phyloP scores from a whole-genome alignment of 2,888 invertebrate genomes.

The Diarsia dahlii region DNA sequence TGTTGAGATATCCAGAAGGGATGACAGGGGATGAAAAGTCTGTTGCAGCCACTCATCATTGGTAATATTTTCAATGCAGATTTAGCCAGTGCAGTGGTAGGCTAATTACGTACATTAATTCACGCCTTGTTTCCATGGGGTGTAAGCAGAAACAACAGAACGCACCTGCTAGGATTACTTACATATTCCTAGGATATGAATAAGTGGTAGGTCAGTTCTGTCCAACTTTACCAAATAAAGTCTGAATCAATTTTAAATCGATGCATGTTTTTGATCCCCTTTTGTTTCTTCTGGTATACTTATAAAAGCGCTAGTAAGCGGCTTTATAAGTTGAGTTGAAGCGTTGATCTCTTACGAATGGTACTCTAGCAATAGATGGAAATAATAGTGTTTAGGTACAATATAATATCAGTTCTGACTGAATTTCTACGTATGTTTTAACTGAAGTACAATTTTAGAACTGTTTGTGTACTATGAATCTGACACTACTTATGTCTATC shows the following conservation, averaged over 20 bases:
- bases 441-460: slow-evolving; percentile 59
- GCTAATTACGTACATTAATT: background rate
- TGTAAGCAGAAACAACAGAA: background rate
- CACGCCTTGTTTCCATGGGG: background rate
- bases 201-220: background rate
- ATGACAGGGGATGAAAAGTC: slow-evolving; percentile 6
- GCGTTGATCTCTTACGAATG: slow-evolving; percentile 81
- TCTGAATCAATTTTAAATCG: background rate
- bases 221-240: background rate
- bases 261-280: background rate
- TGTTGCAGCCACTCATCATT: background rate
- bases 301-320: slow-evolving; percentile 43
- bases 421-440: slow-evolving; percentile 57
- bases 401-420: slow-evolving; percentile 61
- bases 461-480: slow-evolving; percentile 31
- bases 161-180: background rate
- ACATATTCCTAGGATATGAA: background rate
- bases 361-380: slow-evolving; percentile 72
- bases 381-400: slow-evolving; percentile 57
- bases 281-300: slow-evolving; percentile 52
- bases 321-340: slow-evolving; percentile 56
- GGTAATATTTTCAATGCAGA: background rate
- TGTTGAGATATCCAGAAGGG: slow-evolving; percentile 51
- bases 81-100: background rate
- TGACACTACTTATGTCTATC: slow-evolving; percentile 1